Evolutionary conservation across 2,888 invertebrate genomes (phyloP).

Genomic region (Sarcophaga caerulescens): DNA sequence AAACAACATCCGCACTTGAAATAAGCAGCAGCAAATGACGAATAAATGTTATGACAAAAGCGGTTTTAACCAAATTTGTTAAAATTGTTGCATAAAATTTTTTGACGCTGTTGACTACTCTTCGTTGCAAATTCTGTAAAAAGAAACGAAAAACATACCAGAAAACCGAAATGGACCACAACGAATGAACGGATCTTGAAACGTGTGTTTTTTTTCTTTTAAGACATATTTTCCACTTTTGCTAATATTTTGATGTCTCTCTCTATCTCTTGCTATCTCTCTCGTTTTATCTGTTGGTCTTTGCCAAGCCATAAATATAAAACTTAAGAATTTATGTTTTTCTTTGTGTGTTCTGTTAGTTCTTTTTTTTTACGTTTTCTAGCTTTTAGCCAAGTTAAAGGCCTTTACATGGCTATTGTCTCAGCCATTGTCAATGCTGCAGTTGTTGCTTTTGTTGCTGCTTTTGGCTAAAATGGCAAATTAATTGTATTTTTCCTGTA

Average conservation of each 20-base stretch:
- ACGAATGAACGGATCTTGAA: conserved; percentile 55
- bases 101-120: conserved; percentile 17
- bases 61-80: conserved; percentile 70
- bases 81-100: conserved; percentile 62
- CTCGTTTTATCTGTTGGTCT: background rate
- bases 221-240: too few species aligned
- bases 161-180: conserved; percentile 53
- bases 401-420: conserved; percentile 46
- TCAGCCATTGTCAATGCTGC: background rate
- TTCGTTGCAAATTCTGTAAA: conserved; percentile 10
- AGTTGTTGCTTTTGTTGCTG: background rate
- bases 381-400: conserved; percentile 35
- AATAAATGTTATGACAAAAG: conserved; percentile 63
- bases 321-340: conserved; percentile 54
- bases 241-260: background rate
- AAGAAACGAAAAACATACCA: conserved; percentile 23
- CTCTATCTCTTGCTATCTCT: background rate
- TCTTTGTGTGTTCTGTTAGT: conserved; percentile 25
- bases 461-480: conserved; percentile 57
- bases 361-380: conserved; percentile 3
- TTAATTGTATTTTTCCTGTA: conserved; percentile 67
- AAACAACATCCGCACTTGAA: conserved; percentile 22
- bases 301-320: conserved; percentile 55
- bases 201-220: conserved; percentile 30
- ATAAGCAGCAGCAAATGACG: conserved; percentile 16